A percentile compares a stretch with the other conserved stretches of the same genome.
Conservation (phyloP, 2,797 vertebrate genomes). For the Eidolon dupreanum region DNA sequence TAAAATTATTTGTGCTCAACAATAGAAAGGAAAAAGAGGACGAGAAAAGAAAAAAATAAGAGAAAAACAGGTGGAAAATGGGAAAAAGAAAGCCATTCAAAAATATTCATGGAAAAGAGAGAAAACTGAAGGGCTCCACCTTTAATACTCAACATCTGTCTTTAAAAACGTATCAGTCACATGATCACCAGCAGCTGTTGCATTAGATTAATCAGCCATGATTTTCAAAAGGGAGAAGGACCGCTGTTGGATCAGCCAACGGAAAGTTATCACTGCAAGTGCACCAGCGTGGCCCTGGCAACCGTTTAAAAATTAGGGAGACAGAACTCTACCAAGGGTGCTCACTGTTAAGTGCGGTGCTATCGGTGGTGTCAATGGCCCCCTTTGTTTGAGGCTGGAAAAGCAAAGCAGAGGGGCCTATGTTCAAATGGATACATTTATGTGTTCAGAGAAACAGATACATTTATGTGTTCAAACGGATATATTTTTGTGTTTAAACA, state of each 20-base stretch:
- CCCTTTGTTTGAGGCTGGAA: too few relatives aligned
- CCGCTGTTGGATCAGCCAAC: conserved; percentile 67
- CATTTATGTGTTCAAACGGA: too few relatives aligned
- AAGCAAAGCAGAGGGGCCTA: too few relatives aligned
- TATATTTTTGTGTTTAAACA: too few relatives aligned
- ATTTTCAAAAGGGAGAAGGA: conserved; percentile 83
- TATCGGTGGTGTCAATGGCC: too few relatives aligned
- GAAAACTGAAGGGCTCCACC: conserved; percentile 70
- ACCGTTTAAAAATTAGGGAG: neutral
- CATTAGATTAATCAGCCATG: conserved; percentile 82
- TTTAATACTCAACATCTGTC: conserved; percentile 81
- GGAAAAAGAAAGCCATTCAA: conserved; percentile 14
- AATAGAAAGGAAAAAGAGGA: neutral
- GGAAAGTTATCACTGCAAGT: neutral
- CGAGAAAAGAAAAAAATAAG: neutral
- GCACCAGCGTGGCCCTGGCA: neutral
- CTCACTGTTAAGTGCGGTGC: too few relatives aligned
- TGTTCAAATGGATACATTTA: too few relatives aligned
- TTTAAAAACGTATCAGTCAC: conserved; percentile 83
- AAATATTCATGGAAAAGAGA: conserved; percentile 50
- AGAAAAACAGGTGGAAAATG: neutral
- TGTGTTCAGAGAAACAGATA: too few relatives aligned
- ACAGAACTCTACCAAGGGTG: too few relatives aligned
- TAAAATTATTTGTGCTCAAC: neutral
- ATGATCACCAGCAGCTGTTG: conserved; percentile 85